phyloP scores from a whole-genome alignment of 2,888 invertebrate species.

The Acanthococcus lagerstroemiae region DNA sequence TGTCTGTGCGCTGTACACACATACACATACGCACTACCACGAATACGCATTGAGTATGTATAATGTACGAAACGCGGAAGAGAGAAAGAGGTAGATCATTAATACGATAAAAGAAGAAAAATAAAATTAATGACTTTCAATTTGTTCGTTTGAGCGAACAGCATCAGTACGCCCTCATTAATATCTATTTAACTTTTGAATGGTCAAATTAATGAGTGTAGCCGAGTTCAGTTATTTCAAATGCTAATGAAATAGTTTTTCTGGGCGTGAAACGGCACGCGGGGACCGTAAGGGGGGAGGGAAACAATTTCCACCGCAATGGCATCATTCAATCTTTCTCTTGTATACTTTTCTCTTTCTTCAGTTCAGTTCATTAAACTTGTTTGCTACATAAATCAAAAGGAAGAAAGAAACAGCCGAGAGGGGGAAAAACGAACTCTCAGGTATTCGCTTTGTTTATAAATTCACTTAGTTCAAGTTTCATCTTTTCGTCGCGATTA shows the following conservation, averaged over 20 bases:
- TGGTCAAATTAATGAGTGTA: constrained; percentile 29
- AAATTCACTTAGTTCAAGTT: background rate
- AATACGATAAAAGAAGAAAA: constrained; percentile 22
- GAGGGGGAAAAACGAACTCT: background rate
- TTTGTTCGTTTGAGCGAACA: constrained; percentile 28
- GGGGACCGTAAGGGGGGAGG: background rate
- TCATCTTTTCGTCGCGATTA: background rate
- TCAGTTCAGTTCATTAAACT: constrained; percentile 18
- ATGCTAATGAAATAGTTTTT: constrained; percentile 28
- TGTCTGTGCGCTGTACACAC: background rate
- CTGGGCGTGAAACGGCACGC: background rate
- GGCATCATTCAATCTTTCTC: background rate
- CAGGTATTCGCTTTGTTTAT: constrained; percentile 10
- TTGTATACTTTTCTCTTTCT: no score
- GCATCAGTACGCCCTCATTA: constrained; percentile 29
- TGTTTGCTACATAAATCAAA: constrained; percentile 21
- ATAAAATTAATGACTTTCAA: constrained; percentile 28
- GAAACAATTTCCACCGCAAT: background rate
- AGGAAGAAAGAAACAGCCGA: background rate
- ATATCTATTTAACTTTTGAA: constrained; percentile 30
- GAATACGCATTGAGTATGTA: background rate
- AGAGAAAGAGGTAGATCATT: constrained; percentile 11
- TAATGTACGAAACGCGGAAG: constrained; percentile 1
- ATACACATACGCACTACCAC: background rate
- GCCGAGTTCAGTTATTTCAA: constrained; percentile 25